A percentile compares a stretch with the other conserved stretches of the same genome.
Evolutionary conservation across 2,888 invertebrate species (phyloP).

Genomic region (Tachina fera): DNA sequence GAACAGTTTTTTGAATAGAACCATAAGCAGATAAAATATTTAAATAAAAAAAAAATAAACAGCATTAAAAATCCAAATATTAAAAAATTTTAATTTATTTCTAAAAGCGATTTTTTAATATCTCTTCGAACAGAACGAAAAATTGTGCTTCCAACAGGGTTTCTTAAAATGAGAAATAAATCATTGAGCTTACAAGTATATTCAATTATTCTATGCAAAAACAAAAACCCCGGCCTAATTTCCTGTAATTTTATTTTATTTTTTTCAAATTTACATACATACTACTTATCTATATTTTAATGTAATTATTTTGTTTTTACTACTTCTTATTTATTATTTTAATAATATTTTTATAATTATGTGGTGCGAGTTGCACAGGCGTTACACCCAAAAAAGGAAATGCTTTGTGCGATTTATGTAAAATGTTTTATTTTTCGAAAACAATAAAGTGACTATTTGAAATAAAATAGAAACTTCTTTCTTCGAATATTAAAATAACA

Average conservation of each 20-base stretch:
- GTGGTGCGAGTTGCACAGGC: slow-evolving; percentile 75
- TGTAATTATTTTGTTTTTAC: slow-evolving; percentile 59
- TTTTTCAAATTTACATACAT: slow-evolving; percentile 62
- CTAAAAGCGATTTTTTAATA: slow-evolving; percentile 11
- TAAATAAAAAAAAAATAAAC: slow-evolving; percentile 54
- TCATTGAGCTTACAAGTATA: slow-evolving; percentile 1
- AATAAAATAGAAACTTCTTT: too few relatives aligned
- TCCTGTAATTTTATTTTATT: slow-evolving; percentile 76
- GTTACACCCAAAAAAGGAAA: slow-evolving; percentile 79
- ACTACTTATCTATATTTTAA: slow-evolving; percentile 8
- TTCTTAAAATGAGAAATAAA: slow-evolving; percentile 44
- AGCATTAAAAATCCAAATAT: slow-evolving; percentile 58
- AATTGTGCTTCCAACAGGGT: slow-evolving; percentile 82
- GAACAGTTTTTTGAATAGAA: slow-evolving; percentile 13
- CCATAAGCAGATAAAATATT: slow-evolving; percentile 38
- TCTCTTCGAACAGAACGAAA: slow-evolving; percentile 28
- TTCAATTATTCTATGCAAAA: neutral
- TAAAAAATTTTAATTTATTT: slow-evolving; percentile 34
- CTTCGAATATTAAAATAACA: too few relatives aligned
- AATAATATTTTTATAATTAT: slow-evolving; percentile 17
- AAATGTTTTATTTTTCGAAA: slow-evolving; percentile 54
- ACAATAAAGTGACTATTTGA: slow-evolving; percentile 62
- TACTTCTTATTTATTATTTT: slow-evolving; percentile 25
- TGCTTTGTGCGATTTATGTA: slow-evolving; percentile 68
- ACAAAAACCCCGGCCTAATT: slow-evolving; percentile 81